Evolutionary conservation across 2,797 vertebrate species (phyloP).

Genomic region (Siniperca undulata): DNA sequence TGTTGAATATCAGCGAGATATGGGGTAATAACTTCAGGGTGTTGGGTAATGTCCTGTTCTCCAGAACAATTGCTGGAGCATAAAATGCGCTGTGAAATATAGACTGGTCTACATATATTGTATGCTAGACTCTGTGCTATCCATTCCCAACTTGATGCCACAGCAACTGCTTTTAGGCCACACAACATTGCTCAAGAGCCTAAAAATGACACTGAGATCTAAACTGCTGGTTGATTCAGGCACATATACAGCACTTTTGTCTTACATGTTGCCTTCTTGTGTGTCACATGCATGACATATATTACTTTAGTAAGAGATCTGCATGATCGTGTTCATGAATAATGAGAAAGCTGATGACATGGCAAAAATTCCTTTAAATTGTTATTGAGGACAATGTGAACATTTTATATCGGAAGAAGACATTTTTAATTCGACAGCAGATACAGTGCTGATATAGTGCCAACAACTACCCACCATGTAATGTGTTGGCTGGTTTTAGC

Average conservation of each 20-base stretch:
- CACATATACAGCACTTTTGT: not conserved
- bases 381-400: no score
- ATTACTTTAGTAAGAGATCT: no score
- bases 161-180: not conserved
- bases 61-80: not conserved
- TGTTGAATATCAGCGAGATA: not conserved
- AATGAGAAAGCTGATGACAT: no score
- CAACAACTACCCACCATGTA: no score
- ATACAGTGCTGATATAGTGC: no score
- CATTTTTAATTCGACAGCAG: no score
- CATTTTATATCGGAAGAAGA: no score
- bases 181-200: not conserved
- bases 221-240: not conserved
- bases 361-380: no score
- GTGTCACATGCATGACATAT: no score
- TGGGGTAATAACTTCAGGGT: constrained; percentile 7
- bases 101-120: not conserved
- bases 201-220: not conserved
- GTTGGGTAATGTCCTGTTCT: constrained; percentile 32
- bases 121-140: not conserved
- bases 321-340: no score
- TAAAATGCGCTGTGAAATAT: not conserved
- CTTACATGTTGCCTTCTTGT: not conserved
- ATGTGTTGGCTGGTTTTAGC: no score
- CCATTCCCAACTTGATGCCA: not conserved